A percentile compares a stretch with the other conserved stretches of the same genome.
phyloP scores from a whole-genome alignment of 2,888 invertebrate genomes.

The Phyllotreta striolata region DNA sequence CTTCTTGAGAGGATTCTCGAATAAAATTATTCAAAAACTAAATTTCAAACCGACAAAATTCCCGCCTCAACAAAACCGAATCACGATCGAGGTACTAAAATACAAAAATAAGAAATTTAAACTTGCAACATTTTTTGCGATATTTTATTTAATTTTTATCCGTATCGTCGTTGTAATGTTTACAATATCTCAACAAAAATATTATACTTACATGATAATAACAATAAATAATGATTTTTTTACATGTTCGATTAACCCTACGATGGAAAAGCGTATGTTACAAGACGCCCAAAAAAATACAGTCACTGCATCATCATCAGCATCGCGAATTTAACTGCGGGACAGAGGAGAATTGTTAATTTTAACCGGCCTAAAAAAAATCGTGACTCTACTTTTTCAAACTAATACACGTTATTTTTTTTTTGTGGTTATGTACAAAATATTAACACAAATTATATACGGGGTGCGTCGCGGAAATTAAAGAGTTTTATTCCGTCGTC shows the following conservation, averaged over 20 bases:
- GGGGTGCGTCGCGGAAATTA: constrained; percentile 31
- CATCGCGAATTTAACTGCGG: too few relatives aligned
- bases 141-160: constrained; percentile 34
- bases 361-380: neutral
- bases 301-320: too few relatives aligned
- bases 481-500: too few relatives aligned
- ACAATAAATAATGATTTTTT: constrained; percentile 43
- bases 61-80: too few relatives aligned
- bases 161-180: constrained; percentile 43
- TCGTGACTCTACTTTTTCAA: constrained; percentile 34
- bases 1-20: too few relatives aligned
- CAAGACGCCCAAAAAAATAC: constrained; percentile 35
- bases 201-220: constrained; percentile 41
- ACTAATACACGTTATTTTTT: constrained; percentile 17
- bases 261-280: constrained; percentile 42
- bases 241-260: constrained; percentile 39
- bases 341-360: too few relatives aligned
- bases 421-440: too few relatives aligned
- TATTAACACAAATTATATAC: neutral
- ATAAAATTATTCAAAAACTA: too few relatives aligned
- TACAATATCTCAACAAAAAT: constrained; percentile 48
- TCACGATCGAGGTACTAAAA: too few relatives aligned
- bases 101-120: neutral
- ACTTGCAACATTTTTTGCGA: neutral
- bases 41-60: too few relatives aligned